Percentiles rank a stretch among this genome's conserved stretches.
Conservation (phyloP, 2,113 vertebrate species). For the Felis chaus region DNA sequence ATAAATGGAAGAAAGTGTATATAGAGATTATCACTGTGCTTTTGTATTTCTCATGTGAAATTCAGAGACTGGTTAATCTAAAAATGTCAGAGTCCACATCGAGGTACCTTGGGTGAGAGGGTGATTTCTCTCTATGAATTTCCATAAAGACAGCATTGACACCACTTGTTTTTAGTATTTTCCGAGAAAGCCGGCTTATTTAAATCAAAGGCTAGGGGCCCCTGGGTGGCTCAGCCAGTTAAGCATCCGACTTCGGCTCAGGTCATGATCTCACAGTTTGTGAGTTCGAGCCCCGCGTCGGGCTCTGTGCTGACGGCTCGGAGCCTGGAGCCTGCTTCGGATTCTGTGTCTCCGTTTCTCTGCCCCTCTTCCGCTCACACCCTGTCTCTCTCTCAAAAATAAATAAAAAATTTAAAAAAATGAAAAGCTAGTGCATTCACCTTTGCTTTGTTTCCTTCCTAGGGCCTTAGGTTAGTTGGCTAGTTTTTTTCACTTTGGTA, state of each 20-base stretch:
- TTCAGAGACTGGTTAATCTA: neutral
- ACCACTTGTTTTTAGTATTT: neutral
- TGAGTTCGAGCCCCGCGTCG: too few species aligned
- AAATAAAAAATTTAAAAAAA: too few species aligned
- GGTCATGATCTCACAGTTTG: too few species aligned
- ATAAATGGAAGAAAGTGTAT: neutral
- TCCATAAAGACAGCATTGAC: neutral
- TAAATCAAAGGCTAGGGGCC: neutral
- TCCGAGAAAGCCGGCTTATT: neutral
- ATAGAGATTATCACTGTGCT: neutral
- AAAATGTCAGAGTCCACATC: too few species aligned
- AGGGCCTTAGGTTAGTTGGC: neutral
- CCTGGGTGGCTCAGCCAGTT: too few species aligned
- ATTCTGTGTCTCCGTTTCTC: too few species aligned
- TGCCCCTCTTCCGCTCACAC: too few species aligned
- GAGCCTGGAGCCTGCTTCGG: too few species aligned
- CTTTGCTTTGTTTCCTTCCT: neutral
- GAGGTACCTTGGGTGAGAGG: neutral
- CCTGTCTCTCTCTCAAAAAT: too few species aligned
- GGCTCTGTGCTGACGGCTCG: too few species aligned
- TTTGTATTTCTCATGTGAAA: neutral
- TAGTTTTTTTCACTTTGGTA: neutral
- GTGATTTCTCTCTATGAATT: neutral
- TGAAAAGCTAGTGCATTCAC: neutral
- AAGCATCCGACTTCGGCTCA: too few species aligned